Base-by-base conservation (phyloP, 2,888 invertebrate species). In the Eristalis arbustorum region DNA sequence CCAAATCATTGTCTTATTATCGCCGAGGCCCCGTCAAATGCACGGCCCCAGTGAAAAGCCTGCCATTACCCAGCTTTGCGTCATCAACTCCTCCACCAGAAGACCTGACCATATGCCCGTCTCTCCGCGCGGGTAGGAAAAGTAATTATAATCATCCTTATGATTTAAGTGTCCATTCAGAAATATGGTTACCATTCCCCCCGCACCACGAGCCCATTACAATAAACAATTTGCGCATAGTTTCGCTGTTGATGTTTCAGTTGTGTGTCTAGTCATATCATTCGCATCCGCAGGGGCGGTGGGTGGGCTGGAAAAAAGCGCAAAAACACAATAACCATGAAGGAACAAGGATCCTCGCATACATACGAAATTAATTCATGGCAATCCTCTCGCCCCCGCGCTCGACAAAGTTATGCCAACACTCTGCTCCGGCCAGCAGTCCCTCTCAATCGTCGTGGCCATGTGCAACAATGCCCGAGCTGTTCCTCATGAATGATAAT, bases 131-230 rank as follows among this genome's bases (percentile, higher is more conserved):
- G n/a, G n/a, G n/a, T n/a, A n/a, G n/a, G 68, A 61, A 83, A 83
- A 87, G 74, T 87, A 87, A 87, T 87, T 87, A 79, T 83, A 87
- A 83, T 87, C 79, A 87, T 87, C 83, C 83, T 79, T 79, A 87
- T 79, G 83, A 79, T 73, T 79, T 64, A 31, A 87, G 74, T 59
- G 75, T 79, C 75, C 79, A 81, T 80, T 77, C 64, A 64, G 63
- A 77, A 59, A 13, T 22, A 11, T 37, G 28, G 8, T 28, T 13
- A 13, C 22, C 72, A 56, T 3, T 28, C n/a, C 22, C 18, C 11
- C 23, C 23, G 14, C 42, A 23, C 14, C 22, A 22, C 63, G 8
- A 62, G 68, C n/a, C n/a, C 25, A 74, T 74, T 71, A 80, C 80
- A 67, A 75, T 76, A 85, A 85, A 85, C 85, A 85, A 82, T 81